Base-by-base conservation (phyloP, 2,888 invertebrate species). In the Mechanitis mazaeus region DNA sequence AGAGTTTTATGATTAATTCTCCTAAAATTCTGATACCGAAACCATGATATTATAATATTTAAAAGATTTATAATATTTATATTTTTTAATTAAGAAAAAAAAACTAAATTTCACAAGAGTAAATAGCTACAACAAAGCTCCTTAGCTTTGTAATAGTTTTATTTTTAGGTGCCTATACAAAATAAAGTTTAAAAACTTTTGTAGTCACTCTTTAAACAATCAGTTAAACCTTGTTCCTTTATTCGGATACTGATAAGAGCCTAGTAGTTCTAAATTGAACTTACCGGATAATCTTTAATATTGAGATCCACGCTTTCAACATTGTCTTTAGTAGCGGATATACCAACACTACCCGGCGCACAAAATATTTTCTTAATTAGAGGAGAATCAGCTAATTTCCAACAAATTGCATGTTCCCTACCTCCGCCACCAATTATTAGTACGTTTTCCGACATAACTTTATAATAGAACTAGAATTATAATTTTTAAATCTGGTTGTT, bases 331-430 rank as follows among this genome's bases (percentile, higher is more conserved):
- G 92, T 87, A 66, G 91, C 85, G 45, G 91, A 90, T 65, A 97
- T 97, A 31, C 97, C 98, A 72, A 93, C 93, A 87, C 98, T 98
- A 45, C 98, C 98, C 12, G 98, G 98, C 35, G 95, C 92, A 53
- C 95, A 95, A 81, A 91, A 97, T 67, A 98, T 93, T 68, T 91
- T 90, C 56, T 91, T 84, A 33, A 97, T 93, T 77, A 91, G 83
- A 12, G 91, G 78, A 54, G 97, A 98, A 80, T 97, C 94, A 0
- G 95, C 91, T 53, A 99, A 85, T 87, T 98, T 98, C 97, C 98
- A 98, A 72, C 95, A 95, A 74, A 99, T 92, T 3, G 97, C 97
- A 89, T 99, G 98, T 86, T 99, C 99, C 70, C 99, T 93, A 3
- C 98, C 98, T 47, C 99, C 99, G 79, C 94, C 92, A 20, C 99